Evolutionary conservation across 2,797 vertebrate genomes (phyloP).

Genomic region (Lepus townsendii): DNA sequence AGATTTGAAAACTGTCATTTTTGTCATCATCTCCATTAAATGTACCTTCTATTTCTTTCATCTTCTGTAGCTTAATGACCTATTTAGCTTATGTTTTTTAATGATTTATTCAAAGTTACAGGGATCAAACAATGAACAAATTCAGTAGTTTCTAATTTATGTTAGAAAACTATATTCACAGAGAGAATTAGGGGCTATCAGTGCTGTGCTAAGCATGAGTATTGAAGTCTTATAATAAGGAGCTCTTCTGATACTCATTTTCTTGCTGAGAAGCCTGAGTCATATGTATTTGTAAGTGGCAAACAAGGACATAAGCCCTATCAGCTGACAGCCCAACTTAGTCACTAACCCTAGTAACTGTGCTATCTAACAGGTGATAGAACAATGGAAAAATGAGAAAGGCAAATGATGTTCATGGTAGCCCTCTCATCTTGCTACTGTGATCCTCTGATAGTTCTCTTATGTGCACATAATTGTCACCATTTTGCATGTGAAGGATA

Average conservation of each 20-base stretch:
- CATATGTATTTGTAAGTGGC: not conserved
- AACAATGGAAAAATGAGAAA: not conserved
- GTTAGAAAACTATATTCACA: not conserved
- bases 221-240: not conserved
- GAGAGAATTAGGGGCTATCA: not conserved
- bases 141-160: not conserved
- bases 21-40: constrained; percentile 64
- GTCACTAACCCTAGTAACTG: not conserved
- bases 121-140: constrained; percentile 43
- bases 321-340: not conserved
- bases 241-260: not conserved
- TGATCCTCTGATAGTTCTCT: not conserved
- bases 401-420: not conserved
- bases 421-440: not conserved
- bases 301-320: not conserved
- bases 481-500: not conserved
- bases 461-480: not conserved
- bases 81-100: constrained; percentile 56
- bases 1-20: constrained; percentile 60
- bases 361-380: not conserved
- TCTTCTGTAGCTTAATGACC: constrained; percentile 33
- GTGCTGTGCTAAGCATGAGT: not conserved
- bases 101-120: constrained; percentile 18
- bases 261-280: not conserved
- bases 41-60: constrained; percentile 57